Base-by-base conservation (phyloP, 2,888 invertebrate species). In the Fragum fragum region DNA sequence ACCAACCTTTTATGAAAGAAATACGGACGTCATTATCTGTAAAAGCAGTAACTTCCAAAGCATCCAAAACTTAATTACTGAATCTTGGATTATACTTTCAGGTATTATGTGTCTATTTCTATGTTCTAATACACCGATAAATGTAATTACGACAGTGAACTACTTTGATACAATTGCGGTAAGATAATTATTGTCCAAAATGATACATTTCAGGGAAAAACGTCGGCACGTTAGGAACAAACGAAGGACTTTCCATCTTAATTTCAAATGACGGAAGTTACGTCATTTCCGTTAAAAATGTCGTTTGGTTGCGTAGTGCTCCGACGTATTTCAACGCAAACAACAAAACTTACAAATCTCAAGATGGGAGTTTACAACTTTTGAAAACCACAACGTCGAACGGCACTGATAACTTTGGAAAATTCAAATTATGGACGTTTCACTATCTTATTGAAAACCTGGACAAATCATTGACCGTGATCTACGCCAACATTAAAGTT, bases 321-420 rank as follows among this genome's bases (percentile, higher is more conserved):
- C 87, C 87, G 0, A 84, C 89, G 0, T 89, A 81, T 72, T 84
- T 89, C 57, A 81, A 84, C 36, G 53, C 78, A 47, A 74, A 88
- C 79, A 83, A 85, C 66, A 69, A 69, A 61, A 88, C 81, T n/a
- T 86, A 75, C 76, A 85, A 81, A 26, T 32, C 76, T 6, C 68
- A 59, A 11, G 85, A 88, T 59, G 77, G 79, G 5, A 75, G 82
- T 2, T 73, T 89, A 63, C 77, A 73, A 11, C 70, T 88, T 21
- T 32, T 66, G 14, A 61, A 70, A n/a, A 52, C 76, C 1, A 61
- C 21, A 3, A 68, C n/a, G 3, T 52, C 55, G 2, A 66, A 52
- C 16, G 87, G 85, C 1, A 14, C 14, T 18, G 85, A 87, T 53
- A 61, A 63, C n/a, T n/a, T 87, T 2, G 87, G 87, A 18, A 39